These are phyloP conservation scores for Characodon lateralis DNA, from an alignment of 2,797 vertebrate genomes.

Conservation along the genomic window DNA sequence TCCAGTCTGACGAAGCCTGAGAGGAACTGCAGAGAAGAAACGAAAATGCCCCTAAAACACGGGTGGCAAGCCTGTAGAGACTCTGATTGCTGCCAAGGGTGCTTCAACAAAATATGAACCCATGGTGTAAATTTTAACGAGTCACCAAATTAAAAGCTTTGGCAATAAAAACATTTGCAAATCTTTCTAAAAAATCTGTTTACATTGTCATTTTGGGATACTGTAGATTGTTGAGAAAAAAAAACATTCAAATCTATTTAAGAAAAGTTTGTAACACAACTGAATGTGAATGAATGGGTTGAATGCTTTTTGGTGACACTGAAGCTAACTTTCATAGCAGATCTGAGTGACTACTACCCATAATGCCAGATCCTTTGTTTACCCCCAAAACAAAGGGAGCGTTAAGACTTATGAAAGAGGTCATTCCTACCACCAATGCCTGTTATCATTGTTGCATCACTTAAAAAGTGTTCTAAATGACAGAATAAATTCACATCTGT, in stretches of 20 bases:
- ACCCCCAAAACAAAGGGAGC: background rate
- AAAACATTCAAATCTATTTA: background rate
- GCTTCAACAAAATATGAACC: background rate
- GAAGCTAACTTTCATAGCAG: background rate
- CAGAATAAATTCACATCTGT: background rate
- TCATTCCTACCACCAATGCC: background rate
- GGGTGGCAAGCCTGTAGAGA: too few species aligned
- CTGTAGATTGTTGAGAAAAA: background rate
- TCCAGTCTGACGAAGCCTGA: too few species aligned
- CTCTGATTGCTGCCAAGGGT: too few species aligned
- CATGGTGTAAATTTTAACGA: background rate
- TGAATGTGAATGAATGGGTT: background rate
- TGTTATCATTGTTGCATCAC: background rate
- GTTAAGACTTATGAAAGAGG: background rate
- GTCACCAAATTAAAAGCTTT: background rate
- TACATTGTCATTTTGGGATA: background rate
- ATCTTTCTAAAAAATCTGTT: background rate
- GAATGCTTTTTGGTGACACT: background rate
- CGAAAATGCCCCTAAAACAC: too few species aligned
- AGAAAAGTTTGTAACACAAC: background rate
- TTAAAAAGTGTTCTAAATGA: background rate
- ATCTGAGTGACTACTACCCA: background rate
- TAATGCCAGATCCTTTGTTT: background rate
- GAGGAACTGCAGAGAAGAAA: too few species aligned
- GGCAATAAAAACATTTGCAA: background rate